Base-by-base conservation (phyloP, 1,140 invertebrate genomes). In the Oryzaephilus surinamensis region DNA sequence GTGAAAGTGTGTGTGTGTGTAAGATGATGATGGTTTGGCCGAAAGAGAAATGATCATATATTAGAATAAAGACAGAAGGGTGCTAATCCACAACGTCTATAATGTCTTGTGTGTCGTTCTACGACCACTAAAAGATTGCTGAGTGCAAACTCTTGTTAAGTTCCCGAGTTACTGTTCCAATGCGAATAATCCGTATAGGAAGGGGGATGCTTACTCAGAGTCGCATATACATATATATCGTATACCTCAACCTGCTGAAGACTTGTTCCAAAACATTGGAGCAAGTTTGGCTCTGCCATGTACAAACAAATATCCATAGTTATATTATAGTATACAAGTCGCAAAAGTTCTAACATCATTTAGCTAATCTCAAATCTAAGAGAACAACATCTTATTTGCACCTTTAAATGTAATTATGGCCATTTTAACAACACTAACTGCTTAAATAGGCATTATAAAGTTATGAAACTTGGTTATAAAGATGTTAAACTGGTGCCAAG, bases 111-210 rank as follows among this genome's bases (percentile, higher is more conserved):
- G 38, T 29, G 44, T 41, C 39, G 34, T 34, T 35, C 24, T 20
- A 33, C 39, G 45, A 36, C 40, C 38, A 32, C 45, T 47, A 43
- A 47, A 36, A 47, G 45, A 47, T 47, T 36, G 45, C 40, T 47
- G 45, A 47, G 45, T 47, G 45, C 45, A 47, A 47, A 47, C 40
- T 47, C 45, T 47, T 47, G 45, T 47, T 47, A 47, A 47, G 35
- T 43, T 47, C 35, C 36, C 40, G 41, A 47, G 34, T 47, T 43
- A 47, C 37, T 47, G 33, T 41, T 19, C 40, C 27, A 29, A n/a
- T n/a, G 24, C 40, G 36, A 32, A 40, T 40, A 40, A 40, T 40
- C 38, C 38, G 38, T 26, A 21, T 11, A 30, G 27, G 17, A 34
- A 29, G 43, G 43, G 43, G 35, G 37, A n/a, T n/a, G n/a, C n/a